Base-by-base conservation (phyloP, 2,888 invertebrate genomes). In the Dendrolimus pini region DNA sequence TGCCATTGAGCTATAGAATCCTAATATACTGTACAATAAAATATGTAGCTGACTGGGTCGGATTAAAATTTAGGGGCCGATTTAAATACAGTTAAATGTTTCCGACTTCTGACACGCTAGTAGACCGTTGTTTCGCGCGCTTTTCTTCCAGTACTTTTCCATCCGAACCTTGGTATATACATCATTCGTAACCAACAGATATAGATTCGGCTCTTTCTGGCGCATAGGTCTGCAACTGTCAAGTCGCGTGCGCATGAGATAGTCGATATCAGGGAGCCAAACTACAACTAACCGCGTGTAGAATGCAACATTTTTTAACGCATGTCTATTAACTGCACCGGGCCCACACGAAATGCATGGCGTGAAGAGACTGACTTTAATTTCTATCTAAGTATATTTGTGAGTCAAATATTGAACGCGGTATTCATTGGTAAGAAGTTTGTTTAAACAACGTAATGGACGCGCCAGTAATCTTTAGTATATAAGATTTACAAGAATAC, bases 141-240 rank as follows among this genome's bases (percentile, higher is more conserved):
- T 79, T 80, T 84, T 83, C 77, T 77, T 75, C 72, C 78, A 79
- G 87, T 86, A 85, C 74, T 83, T 85, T 86, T 86, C 87, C 85
- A 80, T 78, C 67, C 65, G 67, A 75, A 68, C 71, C 75, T 76
- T 73, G 71, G 63, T 67, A 70, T 67, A 72, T 64, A 66, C 63
- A 65, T 68, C 64, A 66, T 69, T 74, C 61, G 65, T 65, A 71
- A 64, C 65, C 63, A 63, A 67, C 64, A 58, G 68, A 72, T 66
- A 69, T 74, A 71, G 62, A 63, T 66, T 65, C 62, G 68, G 55
- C 73, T 72, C 74, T 66, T 65, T 74, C 70, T 62, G 67, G 61
- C 71, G 56, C 65, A 62, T 56, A 54, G 56, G 56, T 56, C 61
- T 55, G 53, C 55, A 47, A 58, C 47, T 58, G 58, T 61, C 61